These are phyloP conservation scores for Gadus macrocephalus DNA, from an alignment of 2,113 vertebrate species.

Conservation along the genomic window DNA sequence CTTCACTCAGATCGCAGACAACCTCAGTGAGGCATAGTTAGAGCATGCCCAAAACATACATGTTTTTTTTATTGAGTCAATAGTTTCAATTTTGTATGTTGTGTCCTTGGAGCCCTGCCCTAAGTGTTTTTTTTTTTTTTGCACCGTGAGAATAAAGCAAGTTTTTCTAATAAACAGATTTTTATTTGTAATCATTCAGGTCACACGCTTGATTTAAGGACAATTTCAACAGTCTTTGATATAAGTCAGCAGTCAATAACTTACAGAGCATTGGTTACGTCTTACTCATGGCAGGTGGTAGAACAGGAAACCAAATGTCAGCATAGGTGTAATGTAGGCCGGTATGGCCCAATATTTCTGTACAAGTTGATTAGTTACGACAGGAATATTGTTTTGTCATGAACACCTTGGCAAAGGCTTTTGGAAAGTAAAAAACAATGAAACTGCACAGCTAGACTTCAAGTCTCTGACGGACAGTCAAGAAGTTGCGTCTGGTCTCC, in stretches of 20 bases:
- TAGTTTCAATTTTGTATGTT: conserved; percentile 48
- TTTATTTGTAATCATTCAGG: conserved; percentile 23
- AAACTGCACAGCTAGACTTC: conserved; percentile 52
- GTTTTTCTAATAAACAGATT: conserved; percentile 10
- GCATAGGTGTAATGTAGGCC: neutral
- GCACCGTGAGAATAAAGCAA: conserved; percentile 50
- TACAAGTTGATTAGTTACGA: conserved; percentile 48
- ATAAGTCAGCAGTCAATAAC: conserved; percentile 83
- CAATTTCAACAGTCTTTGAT: conserved; percentile 83
- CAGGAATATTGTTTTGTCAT: conserved; percentile 55
- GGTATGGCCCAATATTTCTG: conserved; percentile 37
- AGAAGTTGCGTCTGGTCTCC: conserved; percentile 32
- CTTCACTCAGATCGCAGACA: conserved; percentile 79
- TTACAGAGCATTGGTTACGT: conserved; percentile 67
- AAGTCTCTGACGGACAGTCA: conserved; percentile 42
- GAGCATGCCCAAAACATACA: neutral
- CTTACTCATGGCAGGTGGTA: conserved; percentile 69
- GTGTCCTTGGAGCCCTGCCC: neutral
- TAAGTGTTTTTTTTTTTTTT: conserved; percentile 27
- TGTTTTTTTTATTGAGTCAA: conserved; percentile 18
- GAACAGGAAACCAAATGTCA: conserved; percentile 32
- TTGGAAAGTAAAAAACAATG: conserved; percentile 72
- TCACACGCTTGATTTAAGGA: conserved; percentile 72
- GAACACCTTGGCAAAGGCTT: conserved; percentile 61
- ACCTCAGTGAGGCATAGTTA: conserved; percentile 68